Conservation (phyloP, 1,140 invertebrate genomes). For the Rhopalosiphum maidis region DNA sequence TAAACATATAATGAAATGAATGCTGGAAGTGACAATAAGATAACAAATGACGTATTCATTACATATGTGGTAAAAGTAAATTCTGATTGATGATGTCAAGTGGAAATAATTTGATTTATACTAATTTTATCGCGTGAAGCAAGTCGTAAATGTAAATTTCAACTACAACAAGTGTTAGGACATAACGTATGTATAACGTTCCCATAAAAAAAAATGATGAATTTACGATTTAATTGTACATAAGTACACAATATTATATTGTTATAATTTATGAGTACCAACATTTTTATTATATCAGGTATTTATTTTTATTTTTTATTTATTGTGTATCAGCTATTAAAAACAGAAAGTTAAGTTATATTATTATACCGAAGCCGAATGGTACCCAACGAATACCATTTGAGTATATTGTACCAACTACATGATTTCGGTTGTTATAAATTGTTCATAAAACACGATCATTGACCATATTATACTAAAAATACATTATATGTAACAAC, state of each 20-base stretch:
- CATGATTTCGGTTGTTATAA: neutral
- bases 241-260: neutral
- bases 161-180: neutral
- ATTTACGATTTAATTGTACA: neutral
- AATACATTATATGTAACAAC: neutral
- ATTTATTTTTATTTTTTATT: neutral
- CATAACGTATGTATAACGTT: neutral
- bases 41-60: neutral
- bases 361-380: neutral
- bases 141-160: neutral
- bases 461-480: neutral
- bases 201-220: neutral
- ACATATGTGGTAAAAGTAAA: neutral
- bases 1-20: neutral
- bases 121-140: neutral
- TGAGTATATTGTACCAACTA: neutral
- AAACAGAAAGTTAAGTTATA: neutral
- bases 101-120: neutral
- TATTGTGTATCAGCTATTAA: too few species aligned
- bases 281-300: neutral
- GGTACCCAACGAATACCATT: neutral
- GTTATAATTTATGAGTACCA: neutral
- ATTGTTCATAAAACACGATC: neutral
- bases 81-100: conserved; percentile 18
- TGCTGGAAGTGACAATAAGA: neutral